Evolutionary conservation across 2,888 invertebrate genomes (phyloP), one percentile per base, ranked within the genome.

Genomic region (Clostera curtula): DNA sequence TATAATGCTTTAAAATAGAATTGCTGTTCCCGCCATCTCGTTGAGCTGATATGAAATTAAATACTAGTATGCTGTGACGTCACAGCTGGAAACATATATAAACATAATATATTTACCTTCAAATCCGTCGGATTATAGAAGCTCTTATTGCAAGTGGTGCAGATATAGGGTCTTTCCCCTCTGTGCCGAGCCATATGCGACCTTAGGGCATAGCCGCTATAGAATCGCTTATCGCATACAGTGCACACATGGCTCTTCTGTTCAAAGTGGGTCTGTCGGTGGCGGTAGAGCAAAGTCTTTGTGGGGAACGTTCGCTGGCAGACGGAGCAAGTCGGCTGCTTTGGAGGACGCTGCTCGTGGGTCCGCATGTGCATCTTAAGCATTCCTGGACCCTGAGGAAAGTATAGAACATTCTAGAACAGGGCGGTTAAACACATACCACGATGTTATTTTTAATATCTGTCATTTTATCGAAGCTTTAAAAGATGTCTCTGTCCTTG

Each of bases 361-460:
- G 88, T 88, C 5, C 88, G 85, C 88, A 88, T 88, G 51, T 88
- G 88, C 87, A 88, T 88, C 45, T 87, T 86, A 15, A 88, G 56
- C 88, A 88, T 88, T 8, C 88, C 88, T 0, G 88, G 88, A 4
- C 88, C 88, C 77, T 82, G 55, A 1, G 27, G 22, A 31, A 4
- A 16, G 10, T 15, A 20, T 25, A 8, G 16, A 6, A 5, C 8
- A 8, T 20, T 2, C 3, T n/a, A 2, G 2, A n/a, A 16, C 5
- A 8, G 1, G 8, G 7, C 16, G n/a, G n/a, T n/a, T n/a, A n/a
- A n/a, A n/a, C n/a, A n/a, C n/a, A n/a, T n/a, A n/a, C n/a, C n/a
- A n/a, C n/a, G n/a, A n/a, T n/a, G n/a, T n/a, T n/a, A n/a, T n/a
- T n/a, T n/a, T n/a, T n/a, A n/a, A n/a, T n/a, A n/a, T n/a, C n/a